phyloP scores from a whole-genome alignment of 1,140 invertebrate genomes.

The Bombus terrestris region DNA sequence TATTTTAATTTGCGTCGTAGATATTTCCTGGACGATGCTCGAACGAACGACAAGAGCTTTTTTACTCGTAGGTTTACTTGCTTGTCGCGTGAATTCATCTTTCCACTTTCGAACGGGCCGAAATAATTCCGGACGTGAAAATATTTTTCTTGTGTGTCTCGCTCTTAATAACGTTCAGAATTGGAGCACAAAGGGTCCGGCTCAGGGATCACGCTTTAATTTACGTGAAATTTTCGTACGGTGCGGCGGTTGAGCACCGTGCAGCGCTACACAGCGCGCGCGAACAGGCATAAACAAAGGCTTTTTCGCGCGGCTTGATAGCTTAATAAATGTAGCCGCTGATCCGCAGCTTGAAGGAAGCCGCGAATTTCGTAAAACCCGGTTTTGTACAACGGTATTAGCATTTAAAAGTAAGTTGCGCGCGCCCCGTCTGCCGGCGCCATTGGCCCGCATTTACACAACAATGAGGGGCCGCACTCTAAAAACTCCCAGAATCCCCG shows the following conservation, averaged over 20 bases:
- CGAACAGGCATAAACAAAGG: constrained; percentile 48
- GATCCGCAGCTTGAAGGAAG: constrained; percentile 34
- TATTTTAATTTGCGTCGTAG: not conserved
- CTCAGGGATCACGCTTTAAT: not conserved
- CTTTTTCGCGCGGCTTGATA: constrained; percentile 40
- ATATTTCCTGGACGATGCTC: not conserved
- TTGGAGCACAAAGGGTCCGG: not conserved
- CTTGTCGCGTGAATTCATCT: not conserved
- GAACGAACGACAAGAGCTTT: not conserved
- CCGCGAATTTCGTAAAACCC: constrained; percentile 77
- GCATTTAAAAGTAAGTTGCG: constrained; percentile 80
- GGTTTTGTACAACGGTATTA: constrained; percentile 76
- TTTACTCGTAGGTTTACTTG: not conserved
- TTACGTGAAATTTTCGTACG: not conserved
- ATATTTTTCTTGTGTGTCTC: not conserved
- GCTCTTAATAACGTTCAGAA: not conserved
- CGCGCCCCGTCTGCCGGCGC: constrained; percentile 77
- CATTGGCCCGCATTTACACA: constrained; percentile 82
- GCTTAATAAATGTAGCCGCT: constrained; percentile 47
- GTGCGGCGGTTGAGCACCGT: not conserved
- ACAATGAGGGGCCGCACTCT: constrained; percentile 80
- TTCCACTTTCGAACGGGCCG: not conserved
- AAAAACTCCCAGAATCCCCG: constrained; percentile 81
- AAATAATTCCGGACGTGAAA: not conserved
- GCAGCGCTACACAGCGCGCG: not conserved